A percentile compares a stretch with the other conserved stretches of the same genome.
Evolutionary conservation across 2,113 vertebrate species (phyloP).

Genomic region (Herpailurus yagouaroundi): DNA sequence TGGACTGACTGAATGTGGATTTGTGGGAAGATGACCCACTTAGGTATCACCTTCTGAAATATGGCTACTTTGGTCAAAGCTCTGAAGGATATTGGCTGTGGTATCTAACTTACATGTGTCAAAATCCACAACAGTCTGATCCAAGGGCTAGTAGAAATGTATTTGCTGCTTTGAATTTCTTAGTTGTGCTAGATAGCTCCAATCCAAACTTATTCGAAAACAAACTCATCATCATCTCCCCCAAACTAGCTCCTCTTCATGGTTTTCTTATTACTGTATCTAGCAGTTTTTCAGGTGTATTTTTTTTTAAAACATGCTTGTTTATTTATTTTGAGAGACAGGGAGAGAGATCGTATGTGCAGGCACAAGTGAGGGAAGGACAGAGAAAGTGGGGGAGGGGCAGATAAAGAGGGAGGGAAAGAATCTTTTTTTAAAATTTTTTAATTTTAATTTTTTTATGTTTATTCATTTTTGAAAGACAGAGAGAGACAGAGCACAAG

Average conservation of each 20-base stretch:
- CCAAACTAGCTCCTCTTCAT: neutral
- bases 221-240: neutral
- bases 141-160: neutral
- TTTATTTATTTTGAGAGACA: too few relatives aligned
- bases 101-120: constrained; percentile 48
- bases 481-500: too few relatives aligned
- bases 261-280: neutral
- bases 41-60: constrained; percentile 25
- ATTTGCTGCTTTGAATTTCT: constrained; percentile 32
- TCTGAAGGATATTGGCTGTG: constrained; percentile 3
- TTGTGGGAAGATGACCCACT: constrained; percentile 9
- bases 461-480: too few relatives aligned
- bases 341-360: too few relatives aligned
- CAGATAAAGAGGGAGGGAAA: too few relatives aligned
- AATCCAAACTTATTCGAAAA: neutral
- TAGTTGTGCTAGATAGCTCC: neutral
- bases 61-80: neutral
- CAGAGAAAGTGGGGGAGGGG: too few relatives aligned
- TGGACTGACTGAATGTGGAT: constrained; percentile 11
- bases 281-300: neutral
- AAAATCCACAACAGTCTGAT: constrained; percentile 50
- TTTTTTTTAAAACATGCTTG: neutral
- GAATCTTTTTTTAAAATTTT: too few relatives aligned
- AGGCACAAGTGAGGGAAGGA: too few relatives aligned
- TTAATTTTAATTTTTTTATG: too few relatives aligned